phyloP scores from a whole-genome alignment of 1,140 invertebrate genomes.

The Homalodisca vitripennis region DNA sequence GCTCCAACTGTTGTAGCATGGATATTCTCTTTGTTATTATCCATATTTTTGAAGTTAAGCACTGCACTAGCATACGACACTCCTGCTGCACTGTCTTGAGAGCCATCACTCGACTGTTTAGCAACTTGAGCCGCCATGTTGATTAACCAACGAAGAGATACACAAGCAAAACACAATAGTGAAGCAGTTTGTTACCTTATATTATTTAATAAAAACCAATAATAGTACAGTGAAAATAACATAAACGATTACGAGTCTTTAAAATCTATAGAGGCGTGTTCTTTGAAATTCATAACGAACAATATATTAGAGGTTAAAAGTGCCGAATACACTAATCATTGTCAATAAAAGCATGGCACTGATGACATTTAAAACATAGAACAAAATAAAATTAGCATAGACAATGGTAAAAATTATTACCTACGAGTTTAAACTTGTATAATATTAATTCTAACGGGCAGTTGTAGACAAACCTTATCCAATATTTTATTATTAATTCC shows the following conservation, averaged over 20 bases:
- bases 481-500: too few species aligned
- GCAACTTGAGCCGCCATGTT: slow-evolving; percentile 42
- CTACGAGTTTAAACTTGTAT: too few species aligned
- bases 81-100: slow-evolving; percentile 42
- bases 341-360: slow-evolving; percentile 1
- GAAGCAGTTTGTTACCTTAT: neutral
- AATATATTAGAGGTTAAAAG: neutral
- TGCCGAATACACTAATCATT: neutral
- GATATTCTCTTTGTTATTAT: slow-evolving; percentile 55
- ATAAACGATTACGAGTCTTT: neutral
- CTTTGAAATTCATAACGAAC: neutral
- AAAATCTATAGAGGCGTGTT: neutral
- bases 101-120: slow-evolving; percentile 39
- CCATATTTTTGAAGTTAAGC: slow-evolving; percentile 50
- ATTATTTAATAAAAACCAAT: neutral
- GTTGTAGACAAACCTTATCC: too few species aligned
- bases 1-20: slow-evolving; percentile 35
- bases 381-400: too few species aligned
- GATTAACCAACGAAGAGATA: slow-evolving; percentile 1
- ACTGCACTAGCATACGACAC: slow-evolving; percentile 53
- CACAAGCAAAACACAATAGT: slow-evolving; percentile 2
- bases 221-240: neutral
- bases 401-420: too few species aligned
- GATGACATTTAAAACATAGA: too few species aligned
- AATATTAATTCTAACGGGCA: too few species aligned